Evolutionary conservation across 2,888 invertebrate genomes (phyloP).

Genomic region (Tubulanus polymorphus): DNA sequence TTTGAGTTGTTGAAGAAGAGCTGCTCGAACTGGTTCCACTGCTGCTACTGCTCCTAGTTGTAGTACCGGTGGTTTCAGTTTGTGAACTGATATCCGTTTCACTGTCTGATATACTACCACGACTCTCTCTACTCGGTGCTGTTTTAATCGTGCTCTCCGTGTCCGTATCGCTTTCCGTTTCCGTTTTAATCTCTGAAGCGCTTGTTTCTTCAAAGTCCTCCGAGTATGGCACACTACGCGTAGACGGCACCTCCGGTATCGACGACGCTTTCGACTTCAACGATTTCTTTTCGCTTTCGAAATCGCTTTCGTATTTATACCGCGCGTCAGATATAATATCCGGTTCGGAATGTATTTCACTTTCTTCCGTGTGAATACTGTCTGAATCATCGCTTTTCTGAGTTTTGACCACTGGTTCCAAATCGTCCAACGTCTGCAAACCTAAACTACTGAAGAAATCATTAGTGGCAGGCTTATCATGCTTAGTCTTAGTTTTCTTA

Average conservation of each 20-base stretch:
- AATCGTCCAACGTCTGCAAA: constrained; percentile 42
- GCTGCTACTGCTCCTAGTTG: too few species aligned
- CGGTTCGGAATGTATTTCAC: constrained; percentile 32
- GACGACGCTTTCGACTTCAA: constrained; percentile 14
- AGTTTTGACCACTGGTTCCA: constrained; percentile 24
- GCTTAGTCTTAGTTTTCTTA: constrained; percentile 3
- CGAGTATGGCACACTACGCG: constrained; percentile 25
- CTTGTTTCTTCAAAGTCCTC: constrained; percentile 35
- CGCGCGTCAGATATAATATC: neutral
- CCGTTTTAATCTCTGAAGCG: constrained; percentile 24
- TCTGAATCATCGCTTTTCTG: constrained; percentile 20
- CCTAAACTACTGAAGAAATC: constrained; percentile 35
- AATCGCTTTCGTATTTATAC: constrained; percentile 25
- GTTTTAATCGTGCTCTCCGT: constrained; percentile 14
- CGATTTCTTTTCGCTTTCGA: constrained; percentile 25
- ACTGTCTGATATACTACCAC: too few species aligned
- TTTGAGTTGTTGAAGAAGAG: too few species aligned
- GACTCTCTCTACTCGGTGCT: constrained; percentile 19
- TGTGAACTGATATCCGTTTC: too few species aligned
- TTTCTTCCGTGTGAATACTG: constrained; percentile 25
- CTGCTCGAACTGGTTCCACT: too few species aligned
- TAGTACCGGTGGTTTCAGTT: too few species aligned
- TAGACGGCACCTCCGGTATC: constrained; percentile 6
- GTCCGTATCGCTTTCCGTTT: constrained; percentile 8
- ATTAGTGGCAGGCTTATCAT: constrained; percentile 5